Conservation (phyloP, 2,113 vertebrate genomes). For the Ciconia boyciana region DNA sequence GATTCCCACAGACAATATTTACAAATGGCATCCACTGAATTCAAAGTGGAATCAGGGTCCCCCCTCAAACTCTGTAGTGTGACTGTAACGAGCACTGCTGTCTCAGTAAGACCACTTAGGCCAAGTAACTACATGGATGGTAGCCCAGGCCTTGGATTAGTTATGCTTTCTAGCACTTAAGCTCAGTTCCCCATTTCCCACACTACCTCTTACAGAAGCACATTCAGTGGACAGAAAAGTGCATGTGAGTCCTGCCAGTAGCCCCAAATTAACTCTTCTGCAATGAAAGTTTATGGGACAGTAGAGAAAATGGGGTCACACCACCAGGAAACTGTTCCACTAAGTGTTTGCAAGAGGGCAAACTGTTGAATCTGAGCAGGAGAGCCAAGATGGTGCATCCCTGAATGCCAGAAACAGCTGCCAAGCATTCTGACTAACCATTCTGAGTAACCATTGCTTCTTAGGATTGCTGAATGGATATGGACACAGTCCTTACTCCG, state of each 20-base stretch:
- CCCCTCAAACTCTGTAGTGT: background rate
- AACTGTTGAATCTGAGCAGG: background rate
- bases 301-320: background rate
- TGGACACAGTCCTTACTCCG: accelerated
- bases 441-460: accelerated
- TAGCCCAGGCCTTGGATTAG: background rate
- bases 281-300: background rate
- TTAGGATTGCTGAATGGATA: background rate
- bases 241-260: background rate
- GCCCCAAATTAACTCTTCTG: background rate
- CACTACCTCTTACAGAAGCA: background rate
- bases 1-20: background rate
- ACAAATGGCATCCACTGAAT: background rate
- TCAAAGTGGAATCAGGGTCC: background rate
- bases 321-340: background rate
- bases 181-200: background rate
- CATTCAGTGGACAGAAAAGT: background rate
- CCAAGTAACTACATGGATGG: background rate
- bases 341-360: background rate
- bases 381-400: background rate
- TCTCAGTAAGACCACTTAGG: background rate
- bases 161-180: background rate
- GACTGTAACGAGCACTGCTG: background rate
- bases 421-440: background rate
- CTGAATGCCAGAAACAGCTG: background rate